Base-by-base conservation (phyloP, 1,140 invertebrate species). In the Coptotermes formosanus region DNA sequence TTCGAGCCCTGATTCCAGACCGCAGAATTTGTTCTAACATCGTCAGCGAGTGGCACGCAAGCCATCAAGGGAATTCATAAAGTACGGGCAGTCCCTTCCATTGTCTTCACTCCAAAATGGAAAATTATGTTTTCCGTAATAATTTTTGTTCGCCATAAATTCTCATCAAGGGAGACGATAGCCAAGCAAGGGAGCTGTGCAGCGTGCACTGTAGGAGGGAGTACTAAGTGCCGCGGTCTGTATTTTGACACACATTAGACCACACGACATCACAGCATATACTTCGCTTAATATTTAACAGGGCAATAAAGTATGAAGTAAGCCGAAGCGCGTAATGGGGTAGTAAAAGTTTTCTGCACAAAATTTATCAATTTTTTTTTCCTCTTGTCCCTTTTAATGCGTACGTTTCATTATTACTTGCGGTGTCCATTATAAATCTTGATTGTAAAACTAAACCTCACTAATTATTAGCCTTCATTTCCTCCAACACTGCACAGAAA, bases 211-310 rank as follows among this genome's bases (percentile, higher is more conserved):
- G 64, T 30, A 75, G 64, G 52, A 55, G 52, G 64, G 64, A 30
- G 64, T 75, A 14, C 64, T 75, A 75, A 75, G 64, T 75, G 64
- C 64, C 14, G 25, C 14, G 64, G 64, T 75, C 64, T 75, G 30
- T 75, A 75, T 75, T 75, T 75, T 75, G 64, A 75, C 64, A 75
- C 64, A 75, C 64, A 75, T 75, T 75, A 75, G 25, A 75, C 64
- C 64, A 75, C n/a, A 25, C 64, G 64, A 75, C 64, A 75, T n/a
- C 64, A 75, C 64, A 75, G 64, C 64, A 75, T 75, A 75, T 75
- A 75, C 64, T 75, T 75, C 64, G 64, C 64, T 75, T 75, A 75
- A 75, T 75, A 75, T 75, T 75, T 75, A 75, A 75, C 64, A 75
- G n/a, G 25, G 64, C 64, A 75, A 75, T 75, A 75, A 75, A 75